Conservation (phyloP, 2,113 vertebrate genomes). For the Microcebus ravelobensis region DNA sequence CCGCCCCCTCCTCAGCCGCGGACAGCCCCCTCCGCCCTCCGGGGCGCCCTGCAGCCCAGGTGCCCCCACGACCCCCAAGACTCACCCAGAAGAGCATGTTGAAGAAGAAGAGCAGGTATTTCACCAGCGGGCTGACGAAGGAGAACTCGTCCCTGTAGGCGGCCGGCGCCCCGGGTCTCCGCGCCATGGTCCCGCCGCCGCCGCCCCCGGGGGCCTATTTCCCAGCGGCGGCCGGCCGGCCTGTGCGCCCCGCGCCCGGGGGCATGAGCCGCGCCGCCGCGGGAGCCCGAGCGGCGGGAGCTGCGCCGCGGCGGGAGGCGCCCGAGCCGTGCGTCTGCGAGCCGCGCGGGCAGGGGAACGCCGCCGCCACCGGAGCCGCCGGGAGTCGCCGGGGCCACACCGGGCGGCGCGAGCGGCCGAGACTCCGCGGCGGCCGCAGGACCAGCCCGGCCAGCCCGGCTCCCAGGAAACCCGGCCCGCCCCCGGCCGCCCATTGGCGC, state of each 20-base stretch:
- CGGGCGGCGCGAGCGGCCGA: background rate
- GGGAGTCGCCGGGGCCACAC: background rate
- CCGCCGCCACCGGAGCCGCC: slow-evolving; percentile 22
- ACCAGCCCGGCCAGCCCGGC: slow-evolving; percentile 55
- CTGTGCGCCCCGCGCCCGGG: slow-evolving; percentile 37
- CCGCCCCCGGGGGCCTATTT: slow-evolving; percentile 77
- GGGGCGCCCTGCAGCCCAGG: background rate
- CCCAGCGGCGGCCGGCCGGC: slow-evolving; percentile 60
- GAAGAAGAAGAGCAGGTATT: slow-evolving; percentile 95
- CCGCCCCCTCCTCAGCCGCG: background rate
- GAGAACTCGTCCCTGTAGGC: slow-evolving; percentile 85
- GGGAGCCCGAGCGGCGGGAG: background rate
- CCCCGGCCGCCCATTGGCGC: slow-evolving; percentile 66
- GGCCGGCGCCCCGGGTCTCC: slow-evolving; percentile 66
- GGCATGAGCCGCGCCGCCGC: slow-evolving; percentile 32
- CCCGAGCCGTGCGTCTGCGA: background rate
- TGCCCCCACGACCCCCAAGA: slow-evolving; percentile 17
- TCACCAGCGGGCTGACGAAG: slow-evolving; percentile 91
- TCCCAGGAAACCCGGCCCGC: slow-evolving; percentile 69
- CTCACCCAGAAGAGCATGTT: slow-evolving; percentile 97
- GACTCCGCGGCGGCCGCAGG: slow-evolving; percentile 23
- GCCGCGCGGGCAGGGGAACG: background rate
- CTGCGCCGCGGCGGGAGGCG: slow-evolving; percentile 21
- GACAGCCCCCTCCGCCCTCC: background rate
- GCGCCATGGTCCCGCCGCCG: slow-evolving; percentile 83